Conservation (phyloP, 2,888 invertebrate species). For the Lithosia quadra region DNA sequence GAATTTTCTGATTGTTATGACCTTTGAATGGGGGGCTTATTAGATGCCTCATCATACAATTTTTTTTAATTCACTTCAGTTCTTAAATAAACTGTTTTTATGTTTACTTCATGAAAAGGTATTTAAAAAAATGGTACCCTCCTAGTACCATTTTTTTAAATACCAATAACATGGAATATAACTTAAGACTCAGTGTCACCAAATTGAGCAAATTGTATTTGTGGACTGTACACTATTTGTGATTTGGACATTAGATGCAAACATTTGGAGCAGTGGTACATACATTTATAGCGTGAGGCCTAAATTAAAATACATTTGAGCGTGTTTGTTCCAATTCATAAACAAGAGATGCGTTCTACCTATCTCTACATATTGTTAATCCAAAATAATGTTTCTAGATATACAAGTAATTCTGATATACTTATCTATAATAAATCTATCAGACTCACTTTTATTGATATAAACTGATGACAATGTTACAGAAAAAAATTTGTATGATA, state of each 20-base stretch:
- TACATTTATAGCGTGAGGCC: not conserved
- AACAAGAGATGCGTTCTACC: too few relatives aligned
- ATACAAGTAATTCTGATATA: not conserved
- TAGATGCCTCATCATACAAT: too few relatives aligned
- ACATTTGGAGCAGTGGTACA: not conserved
- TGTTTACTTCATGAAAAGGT: too few relatives aligned
- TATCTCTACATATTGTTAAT: not conserved
- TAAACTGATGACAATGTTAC: too few relatives aligned
- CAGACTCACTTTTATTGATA: not conserved
- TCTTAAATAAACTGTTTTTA: too few relatives aligned
- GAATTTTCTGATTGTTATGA: too few relatives aligned
- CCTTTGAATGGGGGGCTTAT: too few relatives aligned
- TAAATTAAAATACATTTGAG: not conserved
- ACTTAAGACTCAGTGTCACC: not conserved
- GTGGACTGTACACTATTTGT: not conserved
- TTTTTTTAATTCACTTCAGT: too few relatives aligned
- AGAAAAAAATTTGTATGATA: too few relatives aligned
- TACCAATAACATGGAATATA: too few relatives aligned
- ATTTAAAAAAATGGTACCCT: too few relatives aligned
- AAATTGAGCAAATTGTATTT: not conserved
- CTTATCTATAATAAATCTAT: not conserved
- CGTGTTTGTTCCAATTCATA: not conserved
- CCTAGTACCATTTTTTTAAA: too few relatives aligned
- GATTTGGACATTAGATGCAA: not conserved
- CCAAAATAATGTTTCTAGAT: not conserved